phyloP scores from a whole-genome alignment of 2,113 vertebrate species.

The rabbit (Oryctolagus cuniculus) region DNA sequence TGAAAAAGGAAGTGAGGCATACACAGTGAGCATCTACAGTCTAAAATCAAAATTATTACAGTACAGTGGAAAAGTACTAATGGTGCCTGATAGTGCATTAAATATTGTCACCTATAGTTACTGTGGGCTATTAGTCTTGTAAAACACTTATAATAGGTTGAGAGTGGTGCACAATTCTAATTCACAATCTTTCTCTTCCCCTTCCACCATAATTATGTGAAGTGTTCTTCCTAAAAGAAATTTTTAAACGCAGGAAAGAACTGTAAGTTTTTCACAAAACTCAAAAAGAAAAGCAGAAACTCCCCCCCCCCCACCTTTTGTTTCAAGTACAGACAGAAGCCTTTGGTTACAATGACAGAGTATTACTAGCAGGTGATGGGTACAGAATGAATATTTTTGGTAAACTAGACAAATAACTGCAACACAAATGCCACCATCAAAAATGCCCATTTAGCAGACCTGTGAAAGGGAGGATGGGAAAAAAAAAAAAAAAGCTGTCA shows the following conservation, averaged over 20 bases:
- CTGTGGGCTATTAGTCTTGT: neutral
- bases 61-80: neutral
- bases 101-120: constrained; percentile 24
- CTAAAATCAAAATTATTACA: constrained; percentile 24
- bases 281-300: neutral
- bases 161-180: constrained; percentile 34
- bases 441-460: neutral
- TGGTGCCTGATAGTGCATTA: neutral
- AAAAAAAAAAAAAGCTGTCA: neutral
- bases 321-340: neutral
- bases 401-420: neutral
- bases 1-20: constrained; percentile 12
- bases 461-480: neutral
- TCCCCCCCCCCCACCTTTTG: neutral
- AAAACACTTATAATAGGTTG: neutral
- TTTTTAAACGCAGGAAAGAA: neutral
- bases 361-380: neutral
- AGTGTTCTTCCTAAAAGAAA: neutral
- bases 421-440: neutral
- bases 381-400: neutral
- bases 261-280: neutral
- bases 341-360: neutral
- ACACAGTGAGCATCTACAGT: neutral
- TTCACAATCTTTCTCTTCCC: neutral
- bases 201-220: neutral